phyloP scores from a whole-genome alignment of 2,113 vertebrate species.

The Brienomyrus brachyistius region DNA sequence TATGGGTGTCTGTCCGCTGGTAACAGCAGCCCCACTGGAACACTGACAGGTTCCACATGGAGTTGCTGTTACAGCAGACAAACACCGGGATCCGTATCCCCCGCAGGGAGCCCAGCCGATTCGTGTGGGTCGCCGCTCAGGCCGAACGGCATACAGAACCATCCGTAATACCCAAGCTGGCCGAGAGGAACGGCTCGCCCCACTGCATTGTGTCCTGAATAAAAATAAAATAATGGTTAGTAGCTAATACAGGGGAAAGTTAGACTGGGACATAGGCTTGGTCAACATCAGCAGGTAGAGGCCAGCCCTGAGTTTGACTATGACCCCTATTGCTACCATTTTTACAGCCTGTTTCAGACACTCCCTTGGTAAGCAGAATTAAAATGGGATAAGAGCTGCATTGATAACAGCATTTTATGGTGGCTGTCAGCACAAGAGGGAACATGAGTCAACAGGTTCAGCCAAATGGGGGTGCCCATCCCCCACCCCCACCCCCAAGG shows the following conservation, averaged over 20 bases:
- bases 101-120: background rate
- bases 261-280: constrained; percentile 20
- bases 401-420: constrained; percentile 65
- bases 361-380: constrained; percentile 43
- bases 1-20: constrained; percentile 48
- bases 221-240: constrained; percentile 12
- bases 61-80: constrained; percentile 73
- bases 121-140: background rate
- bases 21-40: constrained; percentile 74
- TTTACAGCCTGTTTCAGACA: constrained; percentile 57
- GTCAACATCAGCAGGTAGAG: constrained; percentile 32
- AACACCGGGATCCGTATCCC: constrained; percentile 38
- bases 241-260: constrained; percentile 16
- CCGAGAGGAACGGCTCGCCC: too few relatives aligned
- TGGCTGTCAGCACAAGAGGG: constrained; percentile 50
- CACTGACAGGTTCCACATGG: constrained; percentile 62
- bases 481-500: too few relatives aligned
- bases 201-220: background rate
- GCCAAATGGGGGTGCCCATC: constrained; percentile 56
- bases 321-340: constrained; percentile 50
- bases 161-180: background rate
- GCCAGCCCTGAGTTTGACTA: constrained; percentile 47
- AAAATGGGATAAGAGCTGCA: constrained; percentile 57
- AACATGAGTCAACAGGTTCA: constrained; percentile 35
- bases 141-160: background rate